A percentile compares a stretch with the other conserved stretches of the same genome.
These are phyloP conservation scores for Dexiosoma caninum DNA, from an alignment of 2,888 invertebrate species.

Conservation along the genomic window DNA sequence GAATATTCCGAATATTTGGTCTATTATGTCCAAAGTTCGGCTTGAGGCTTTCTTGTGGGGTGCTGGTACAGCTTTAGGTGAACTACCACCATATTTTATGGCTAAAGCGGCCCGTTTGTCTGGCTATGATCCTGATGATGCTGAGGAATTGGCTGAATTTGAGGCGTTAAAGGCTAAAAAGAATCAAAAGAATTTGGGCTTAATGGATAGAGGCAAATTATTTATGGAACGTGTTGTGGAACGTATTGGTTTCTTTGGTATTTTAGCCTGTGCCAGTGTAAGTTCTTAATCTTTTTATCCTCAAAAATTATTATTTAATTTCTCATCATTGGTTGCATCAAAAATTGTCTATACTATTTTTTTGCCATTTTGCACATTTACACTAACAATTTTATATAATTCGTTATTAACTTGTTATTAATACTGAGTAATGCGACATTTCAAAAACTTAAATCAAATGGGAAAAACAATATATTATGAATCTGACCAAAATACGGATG, in stretches of 20 bases:
- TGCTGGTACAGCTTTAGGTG: conserved; percentile 98
- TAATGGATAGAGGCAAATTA: conserved; percentile 88
- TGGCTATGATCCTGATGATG: conserved; percentile 81
- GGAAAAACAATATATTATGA: too few relatives aligned
- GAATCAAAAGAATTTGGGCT: conserved; percentile 80
- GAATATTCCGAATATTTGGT: conserved; percentile 88
- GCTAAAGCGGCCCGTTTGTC: conserved; percentile 93
- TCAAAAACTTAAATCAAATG: too few relatives aligned
- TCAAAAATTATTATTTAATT: not conserved
- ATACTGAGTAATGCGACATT: too few relatives aligned
- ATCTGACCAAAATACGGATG: too few relatives aligned
- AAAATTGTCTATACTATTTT: not conserved
- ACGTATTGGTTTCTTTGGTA: conserved; percentile 96
- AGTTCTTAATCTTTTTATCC: conserved; percentile 71
- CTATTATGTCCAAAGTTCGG: conserved; percentile 96
- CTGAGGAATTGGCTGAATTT: conserved; percentile 86
- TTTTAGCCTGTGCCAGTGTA: conserved; percentile 96
- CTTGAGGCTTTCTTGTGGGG: conserved; percentile 99
- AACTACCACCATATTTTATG: conserved; percentile 99
- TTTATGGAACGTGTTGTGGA: conserved; percentile 93
- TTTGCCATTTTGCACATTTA: too few relatives aligned
- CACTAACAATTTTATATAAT: too few relatives aligned
- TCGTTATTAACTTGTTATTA: too few relatives aligned
- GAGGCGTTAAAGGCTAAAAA: conserved; percentile 84
- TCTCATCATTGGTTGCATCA: not conserved